These are phyloP conservation scores for Ryuthela nishihirai DNA, from an alignment of 2,888 invertebrate species.

Conservation along the genomic window DNA sequence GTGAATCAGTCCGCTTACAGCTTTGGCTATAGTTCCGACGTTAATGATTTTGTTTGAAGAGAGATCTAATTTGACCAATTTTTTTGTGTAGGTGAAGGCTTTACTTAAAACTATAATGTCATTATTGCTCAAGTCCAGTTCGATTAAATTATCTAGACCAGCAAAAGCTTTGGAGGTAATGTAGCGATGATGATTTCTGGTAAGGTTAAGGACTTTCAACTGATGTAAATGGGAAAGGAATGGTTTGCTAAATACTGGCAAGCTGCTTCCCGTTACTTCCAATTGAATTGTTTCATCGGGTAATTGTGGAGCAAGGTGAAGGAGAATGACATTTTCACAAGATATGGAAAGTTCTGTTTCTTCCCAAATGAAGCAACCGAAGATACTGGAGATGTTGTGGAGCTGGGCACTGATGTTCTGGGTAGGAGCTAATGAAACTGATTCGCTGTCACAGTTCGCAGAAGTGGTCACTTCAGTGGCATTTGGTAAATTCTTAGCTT, in stretches of 20 bases:
- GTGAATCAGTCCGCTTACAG: constrained; percentile 1
- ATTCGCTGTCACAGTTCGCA: too few species aligned
- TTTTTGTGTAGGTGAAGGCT: constrained; percentile 1
- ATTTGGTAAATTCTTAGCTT: neutral
- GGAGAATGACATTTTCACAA: neutral
- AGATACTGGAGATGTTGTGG: too few species aligned
- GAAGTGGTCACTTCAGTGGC: neutral
- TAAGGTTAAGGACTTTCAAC: neutral
- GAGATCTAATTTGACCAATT: constrained; percentile 5
- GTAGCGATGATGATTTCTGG: constrained; percentile 5
- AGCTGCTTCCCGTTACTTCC: neutral
- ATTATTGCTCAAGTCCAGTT: constrained; percentile 8
- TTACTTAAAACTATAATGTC: constrained; percentile 4
- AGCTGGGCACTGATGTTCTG: too few species aligned
- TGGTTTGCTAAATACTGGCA: neutral
- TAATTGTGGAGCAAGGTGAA: neutral
- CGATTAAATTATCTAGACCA: constrained; percentile 9
- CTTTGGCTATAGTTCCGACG: neutral
- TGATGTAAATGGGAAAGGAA: constrained; percentile 1
- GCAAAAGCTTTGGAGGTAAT: constrained; percentile 11
- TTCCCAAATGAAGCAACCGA: too few species aligned
- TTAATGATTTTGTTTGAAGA: constrained; percentile 1
- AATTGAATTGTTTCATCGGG: neutral
- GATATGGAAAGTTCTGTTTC: too few species aligned
- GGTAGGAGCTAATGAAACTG: too few species aligned